phyloP scores from a whole-genome alignment of 2,888 invertebrate species.

The Gastracanthus pulcherrimus region DNA sequence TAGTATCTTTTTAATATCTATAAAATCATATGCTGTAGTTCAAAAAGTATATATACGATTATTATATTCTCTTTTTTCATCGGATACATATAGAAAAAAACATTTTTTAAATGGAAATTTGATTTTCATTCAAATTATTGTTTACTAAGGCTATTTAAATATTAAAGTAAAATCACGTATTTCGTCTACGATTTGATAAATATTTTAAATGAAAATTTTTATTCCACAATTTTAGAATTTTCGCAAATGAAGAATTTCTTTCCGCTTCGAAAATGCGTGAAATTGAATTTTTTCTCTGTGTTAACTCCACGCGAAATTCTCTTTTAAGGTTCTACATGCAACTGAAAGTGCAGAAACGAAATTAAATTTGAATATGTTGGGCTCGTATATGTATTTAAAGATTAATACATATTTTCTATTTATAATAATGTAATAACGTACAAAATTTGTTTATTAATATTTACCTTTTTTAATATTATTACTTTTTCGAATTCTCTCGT shows the following conservation, averaged over 20 bases:
- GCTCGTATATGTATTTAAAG: background rate
- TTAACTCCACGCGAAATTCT: background rate
- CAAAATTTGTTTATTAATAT: too few species aligned
- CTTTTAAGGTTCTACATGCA: background rate
- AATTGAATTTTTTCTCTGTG: slow-evolving; percentile 2
- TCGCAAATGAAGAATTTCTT: background rate
- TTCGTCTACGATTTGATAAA: background rate
- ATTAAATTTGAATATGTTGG: background rate
- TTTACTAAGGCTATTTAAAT: too few species aligned
- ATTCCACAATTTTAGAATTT: too few species aligned
- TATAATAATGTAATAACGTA: too few species aligned
- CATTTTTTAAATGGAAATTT: too few species aligned
- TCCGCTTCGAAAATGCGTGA: background rate
- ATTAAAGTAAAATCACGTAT: too few species aligned
- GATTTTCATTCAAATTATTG: too few species aligned
- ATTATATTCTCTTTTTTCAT: too few species aligned
- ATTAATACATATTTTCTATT: background rate
- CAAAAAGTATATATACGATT: too few species aligned
- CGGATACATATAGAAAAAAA: too few species aligned
- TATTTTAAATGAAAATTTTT: background rate
- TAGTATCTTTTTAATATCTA: background rate
- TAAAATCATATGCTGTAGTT: background rate
- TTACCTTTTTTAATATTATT: too few species aligned
- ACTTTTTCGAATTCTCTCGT: too few species aligned
- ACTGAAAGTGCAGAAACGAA: background rate